Percentiles rank a stretch among this genome's conserved stretches.
phyloP scores from a whole-genome alignment of 1,140 invertebrate genomes.

The Eumaeus atala region DNA sequence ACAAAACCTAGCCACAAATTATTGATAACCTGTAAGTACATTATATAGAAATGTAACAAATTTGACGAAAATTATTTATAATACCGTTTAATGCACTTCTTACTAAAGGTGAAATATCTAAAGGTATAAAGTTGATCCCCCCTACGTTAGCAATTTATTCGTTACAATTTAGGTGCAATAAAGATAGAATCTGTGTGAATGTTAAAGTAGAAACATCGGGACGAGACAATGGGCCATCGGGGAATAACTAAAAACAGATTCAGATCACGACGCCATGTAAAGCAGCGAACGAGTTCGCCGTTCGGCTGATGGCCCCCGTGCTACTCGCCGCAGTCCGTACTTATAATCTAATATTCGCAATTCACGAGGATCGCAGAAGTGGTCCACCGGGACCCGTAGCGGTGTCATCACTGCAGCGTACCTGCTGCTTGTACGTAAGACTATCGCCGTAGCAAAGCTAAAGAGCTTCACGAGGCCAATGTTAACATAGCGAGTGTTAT shows the following conservation, averaged over 20 bases:
- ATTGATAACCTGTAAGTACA: too few species aligned
- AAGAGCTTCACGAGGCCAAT: constrained; percentile 40
- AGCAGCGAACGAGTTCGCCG: constrained; percentile 57
- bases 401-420: constrained; percentile 51
- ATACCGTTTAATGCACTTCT: too few species aligned
- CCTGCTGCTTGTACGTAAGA: constrained; percentile 54
- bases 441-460: constrained; percentile 44
- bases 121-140: background rate
- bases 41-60: too few species aligned
- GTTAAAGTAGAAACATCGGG: constrained; percentile 23
- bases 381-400: constrained; percentile 52
- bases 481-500: constrained; percentile 30
- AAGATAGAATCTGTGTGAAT: constrained; percentile 21
- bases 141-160: background rate
- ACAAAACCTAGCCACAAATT: too few species aligned
- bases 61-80: too few species aligned
- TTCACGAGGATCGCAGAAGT: constrained; percentile 65
- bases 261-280: constrained; percentile 56
- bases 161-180: constrained; percentile 4
- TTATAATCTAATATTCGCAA: constrained; percentile 74
- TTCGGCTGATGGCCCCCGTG: constrained; percentile 57
- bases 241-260: constrained; percentile 62
- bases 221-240: constrained; percentile 39
- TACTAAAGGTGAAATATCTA: background rate
- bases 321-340: constrained; percentile 57